Evolutionary conservation across 53 echinoderm and acorn worm genomes (phyloP).

Genomic region (Apostichopus leukothele): DNA sequence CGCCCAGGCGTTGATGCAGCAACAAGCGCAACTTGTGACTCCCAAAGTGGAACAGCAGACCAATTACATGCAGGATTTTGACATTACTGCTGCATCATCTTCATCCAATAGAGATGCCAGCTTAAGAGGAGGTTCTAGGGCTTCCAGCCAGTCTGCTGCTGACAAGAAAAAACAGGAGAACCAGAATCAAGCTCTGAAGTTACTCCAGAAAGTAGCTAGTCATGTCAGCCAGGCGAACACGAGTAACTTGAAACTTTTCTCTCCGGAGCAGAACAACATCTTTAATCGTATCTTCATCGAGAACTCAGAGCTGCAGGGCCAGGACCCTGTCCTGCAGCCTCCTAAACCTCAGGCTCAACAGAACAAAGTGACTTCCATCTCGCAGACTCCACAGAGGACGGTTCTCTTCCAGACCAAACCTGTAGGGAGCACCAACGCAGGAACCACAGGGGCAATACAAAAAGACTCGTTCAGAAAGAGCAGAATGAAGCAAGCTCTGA

Average conservation of each 20-base stretch:
- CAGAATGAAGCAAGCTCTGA: constrained; percentile 9
- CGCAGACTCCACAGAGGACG: neutral
- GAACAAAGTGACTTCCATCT: neutral
- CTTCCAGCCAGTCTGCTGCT: neutral
- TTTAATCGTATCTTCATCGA: constrained; percentile 37
- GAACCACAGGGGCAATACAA: neutral
- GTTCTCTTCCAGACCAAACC: constrained; percentile 12
- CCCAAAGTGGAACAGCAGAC: constrained; percentile 19
- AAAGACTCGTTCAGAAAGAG: constrained; percentile 10
- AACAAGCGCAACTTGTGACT: constrained; percentile 18
- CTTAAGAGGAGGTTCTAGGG: constrained; percentile 9
- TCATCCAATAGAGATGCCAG: constrained; percentile 41
- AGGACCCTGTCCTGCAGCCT: neutral
- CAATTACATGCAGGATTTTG: constrained; percentile 37
- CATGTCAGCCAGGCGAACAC: constrained; percentile 56
- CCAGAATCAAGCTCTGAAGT: constrained; percentile 71
- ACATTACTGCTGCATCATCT: neutral
- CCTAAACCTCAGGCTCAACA: neutral
- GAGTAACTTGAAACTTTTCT: constrained; percentile 10
- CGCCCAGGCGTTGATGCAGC: constrained; percentile 33
- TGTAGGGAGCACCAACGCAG: neutral
- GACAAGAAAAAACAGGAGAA: neutral
- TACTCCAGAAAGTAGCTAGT: constrained; percentile 81
- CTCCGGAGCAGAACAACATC: constrained; percentile 23
- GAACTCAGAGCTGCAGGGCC: neutral